A percentile compares a stretch with the other conserved stretches of the same genome.
Evolutionary conservation across 2,797 vertebrate species (phyloP).

Genomic region (Arnoldichthys spilopterus): DNA sequence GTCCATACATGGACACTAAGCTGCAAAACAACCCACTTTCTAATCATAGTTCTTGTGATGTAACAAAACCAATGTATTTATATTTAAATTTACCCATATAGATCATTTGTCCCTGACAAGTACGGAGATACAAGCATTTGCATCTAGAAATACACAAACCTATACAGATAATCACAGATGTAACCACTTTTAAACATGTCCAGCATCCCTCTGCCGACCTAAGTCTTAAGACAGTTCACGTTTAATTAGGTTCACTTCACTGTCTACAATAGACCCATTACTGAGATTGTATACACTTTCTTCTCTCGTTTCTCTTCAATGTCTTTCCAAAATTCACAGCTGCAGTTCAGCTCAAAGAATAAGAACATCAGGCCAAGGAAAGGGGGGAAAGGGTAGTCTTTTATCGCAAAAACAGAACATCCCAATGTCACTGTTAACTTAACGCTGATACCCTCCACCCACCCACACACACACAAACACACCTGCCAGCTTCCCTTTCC

Average conservation of each 20-base stretch:
- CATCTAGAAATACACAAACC: neutral
- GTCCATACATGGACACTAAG: too few species aligned
- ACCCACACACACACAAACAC: conserved; percentile 39
- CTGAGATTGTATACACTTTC: neutral
- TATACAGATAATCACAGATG: neutral
- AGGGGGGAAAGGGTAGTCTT: conserved; percentile 33
- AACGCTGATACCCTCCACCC: conserved; percentile 33
- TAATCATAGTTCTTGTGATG: too few species aligned
- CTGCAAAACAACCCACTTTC: too few species aligned
- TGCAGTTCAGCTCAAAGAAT: conserved; percentile 56
- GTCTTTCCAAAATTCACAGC: conserved; percentile 51
- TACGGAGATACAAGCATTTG: conserved; percentile 1
- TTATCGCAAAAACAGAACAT: conserved; percentile 70
- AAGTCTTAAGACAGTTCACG: neutral
- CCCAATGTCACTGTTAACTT: conserved; percentile 65
- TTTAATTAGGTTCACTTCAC: neutral
- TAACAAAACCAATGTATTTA: too few species aligned
- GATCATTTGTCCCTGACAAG: conserved; percentile 18
- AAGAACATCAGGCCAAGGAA: conserved; percentile 6
- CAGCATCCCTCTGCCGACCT: neutral
- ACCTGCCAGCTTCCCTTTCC: conserved; percentile 57
- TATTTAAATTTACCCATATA: too few species aligned
- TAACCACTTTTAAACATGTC: neutral
- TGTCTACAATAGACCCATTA: conserved; percentile 1
- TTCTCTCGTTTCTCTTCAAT: neutral